phyloP scores from a whole-genome alignment of 2,888 invertebrate species.

The Aromia moschata region DNA sequence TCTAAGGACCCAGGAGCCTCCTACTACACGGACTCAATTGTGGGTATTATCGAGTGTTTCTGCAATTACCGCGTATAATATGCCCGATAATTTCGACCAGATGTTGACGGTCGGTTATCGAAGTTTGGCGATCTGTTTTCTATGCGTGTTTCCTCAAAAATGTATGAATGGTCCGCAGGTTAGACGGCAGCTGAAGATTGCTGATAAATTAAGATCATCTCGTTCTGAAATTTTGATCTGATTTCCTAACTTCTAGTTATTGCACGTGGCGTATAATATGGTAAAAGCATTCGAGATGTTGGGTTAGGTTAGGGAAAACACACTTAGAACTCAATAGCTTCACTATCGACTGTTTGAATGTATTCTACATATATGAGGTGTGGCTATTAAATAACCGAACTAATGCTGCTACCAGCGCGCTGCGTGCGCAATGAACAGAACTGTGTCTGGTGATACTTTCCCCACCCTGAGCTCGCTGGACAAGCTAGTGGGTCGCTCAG shows the following conservation, averaged over 20 bases:
- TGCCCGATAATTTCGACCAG: slow-evolving; percentile 8
- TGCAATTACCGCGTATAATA: slow-evolving; percentile 17
- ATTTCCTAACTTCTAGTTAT: neutral
- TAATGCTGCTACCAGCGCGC: too few species aligned
- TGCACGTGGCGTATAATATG: neutral
- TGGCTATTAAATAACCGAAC: too few species aligned
- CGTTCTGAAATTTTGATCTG: neutral
- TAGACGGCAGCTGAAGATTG: slow-evolving; percentile 13
- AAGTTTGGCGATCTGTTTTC: slow-evolving; percentile 7
- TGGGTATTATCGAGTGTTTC: slow-evolving; percentile 15
- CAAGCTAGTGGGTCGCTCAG: too few species aligned
- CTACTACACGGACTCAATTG: slow-evolving; percentile 6
- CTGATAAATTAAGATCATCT: neutral
- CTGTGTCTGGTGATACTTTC: too few species aligned
- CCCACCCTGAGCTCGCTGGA: too few species aligned
- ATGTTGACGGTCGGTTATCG: slow-evolving; percentile 19
- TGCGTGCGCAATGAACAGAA: too few species aligned
- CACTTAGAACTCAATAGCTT: too few species aligned
- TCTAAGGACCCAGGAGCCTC: slow-evolving; percentile 35
- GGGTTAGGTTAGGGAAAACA: too few species aligned
- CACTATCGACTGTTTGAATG: neutral
- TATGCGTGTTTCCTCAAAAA: neutral
- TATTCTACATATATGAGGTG: too few species aligned
- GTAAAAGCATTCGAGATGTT: too few species aligned
- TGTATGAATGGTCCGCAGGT: slow-evolving; percentile 5